These are phyloP conservation scores for Myrmecophaga tridactyla DNA, from an alignment of 2,113 vertebrate species.

Conservation along the genomic window DNA sequence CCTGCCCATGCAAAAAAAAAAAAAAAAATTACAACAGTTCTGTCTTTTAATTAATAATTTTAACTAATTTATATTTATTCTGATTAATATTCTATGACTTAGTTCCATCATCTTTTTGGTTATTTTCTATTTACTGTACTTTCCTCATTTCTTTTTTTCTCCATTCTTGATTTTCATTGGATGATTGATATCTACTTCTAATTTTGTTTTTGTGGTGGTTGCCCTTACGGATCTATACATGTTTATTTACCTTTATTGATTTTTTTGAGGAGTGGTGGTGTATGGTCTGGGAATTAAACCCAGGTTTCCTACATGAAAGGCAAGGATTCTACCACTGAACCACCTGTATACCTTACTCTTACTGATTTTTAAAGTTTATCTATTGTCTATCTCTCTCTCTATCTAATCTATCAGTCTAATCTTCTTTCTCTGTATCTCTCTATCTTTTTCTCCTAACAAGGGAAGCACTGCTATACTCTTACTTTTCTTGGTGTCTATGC, in stretches of 20 bases:
- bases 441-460: not conserved
- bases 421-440: not conserved
- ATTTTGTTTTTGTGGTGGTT: conserved; percentile 17
- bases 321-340: no score
- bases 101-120: not conserved
- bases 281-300: no score
- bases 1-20: not conserved
- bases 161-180: not conserved
- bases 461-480: not conserved
- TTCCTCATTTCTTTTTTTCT: not conserved
- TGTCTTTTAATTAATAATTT: not conserved
- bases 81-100: not conserved
- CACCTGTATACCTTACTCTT: no score
- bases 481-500: not conserved
- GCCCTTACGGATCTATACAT: not conserved
- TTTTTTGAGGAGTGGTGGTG: not conserved
- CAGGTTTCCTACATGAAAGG: no score
- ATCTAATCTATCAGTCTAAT: not conserved
- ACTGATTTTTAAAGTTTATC: not conserved
- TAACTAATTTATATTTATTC: conserved; percentile 4
- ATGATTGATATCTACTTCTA: not conserved
- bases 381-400: not conserved
- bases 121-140: not conserved
- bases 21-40: not conserved
- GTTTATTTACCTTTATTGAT: not conserved